Conservation (phyloP, 2,888 invertebrate species). For the Shargacucullia verbasci region DNA sequence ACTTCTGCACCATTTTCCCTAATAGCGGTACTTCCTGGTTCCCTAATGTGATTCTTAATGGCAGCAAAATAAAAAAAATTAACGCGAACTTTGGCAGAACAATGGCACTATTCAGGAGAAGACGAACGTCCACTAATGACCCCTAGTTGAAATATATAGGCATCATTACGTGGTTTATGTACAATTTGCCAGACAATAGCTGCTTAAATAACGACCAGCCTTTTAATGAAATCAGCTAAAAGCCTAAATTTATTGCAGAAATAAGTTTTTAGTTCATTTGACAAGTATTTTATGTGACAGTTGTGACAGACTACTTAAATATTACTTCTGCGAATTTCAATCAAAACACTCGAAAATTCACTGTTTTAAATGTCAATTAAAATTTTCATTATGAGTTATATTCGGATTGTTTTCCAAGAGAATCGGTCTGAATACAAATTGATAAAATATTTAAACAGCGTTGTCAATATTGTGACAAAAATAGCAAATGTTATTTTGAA, state of each 20-base stretch:
- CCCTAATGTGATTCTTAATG: conserved; percentile 51
- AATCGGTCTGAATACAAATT: conserved; percentile 1
- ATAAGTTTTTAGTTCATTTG: not conserved
- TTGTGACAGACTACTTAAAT: not conserved
- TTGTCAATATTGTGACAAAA: conserved; percentile 12
- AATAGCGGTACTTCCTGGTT: conserved; percentile 33
- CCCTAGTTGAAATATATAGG: conserved; percentile 57
- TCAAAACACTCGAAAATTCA: too few relatives aligned
- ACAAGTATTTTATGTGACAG: not conserved
- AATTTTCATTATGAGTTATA: conserved; percentile 20
- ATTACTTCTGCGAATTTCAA: too few relatives aligned
- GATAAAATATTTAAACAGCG: conserved; percentile 22
- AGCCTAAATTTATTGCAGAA: not conserved
- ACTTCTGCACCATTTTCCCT: conserved; percentile 13
- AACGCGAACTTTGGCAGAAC: conserved; percentile 36
- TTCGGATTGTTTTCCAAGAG: not conserved
- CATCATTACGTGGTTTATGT: conserved; percentile 52
- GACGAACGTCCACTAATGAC: conserved; percentile 56
- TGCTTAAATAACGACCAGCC: conserved; percentile 29
- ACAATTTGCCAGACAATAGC: conserved; percentile 39
- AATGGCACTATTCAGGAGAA: conserved; percentile 48
- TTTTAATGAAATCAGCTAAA: conserved; percentile 28
- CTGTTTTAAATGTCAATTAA: conserved; percentile 12
- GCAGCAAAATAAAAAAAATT: conserved; percentile 48
- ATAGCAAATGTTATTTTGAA: conserved; percentile 1